A percentile compares a stretch with the other conserved stretches of the same genome.
Evolutionary conservation across 1,140 invertebrate species (phyloP).

Genomic region (Caenorhabditis latens): DNA sequence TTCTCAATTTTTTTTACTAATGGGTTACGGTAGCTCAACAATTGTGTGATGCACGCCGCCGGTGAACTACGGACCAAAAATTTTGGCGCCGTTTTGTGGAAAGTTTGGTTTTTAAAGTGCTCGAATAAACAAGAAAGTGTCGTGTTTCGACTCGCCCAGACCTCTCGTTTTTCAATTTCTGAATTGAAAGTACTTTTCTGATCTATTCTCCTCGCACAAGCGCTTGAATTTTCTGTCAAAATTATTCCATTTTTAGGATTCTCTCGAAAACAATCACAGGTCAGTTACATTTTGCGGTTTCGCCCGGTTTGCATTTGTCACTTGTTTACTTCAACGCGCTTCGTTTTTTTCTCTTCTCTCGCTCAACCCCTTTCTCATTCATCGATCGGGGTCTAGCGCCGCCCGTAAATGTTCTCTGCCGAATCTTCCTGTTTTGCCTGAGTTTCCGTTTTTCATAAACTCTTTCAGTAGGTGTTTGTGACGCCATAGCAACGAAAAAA

Average conservation of each 20-base stretch:
- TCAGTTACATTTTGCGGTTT: background rate
- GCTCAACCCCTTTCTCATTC: background rate
- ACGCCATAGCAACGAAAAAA: background rate
- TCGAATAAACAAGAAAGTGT: slow-evolving; percentile 27
- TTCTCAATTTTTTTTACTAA: no score
- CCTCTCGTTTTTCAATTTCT: slow-evolving; percentile 49
- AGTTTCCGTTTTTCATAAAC: background rate
- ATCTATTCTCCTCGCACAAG: background rate
- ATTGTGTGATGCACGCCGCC: no score
- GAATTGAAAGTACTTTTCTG: background rate
- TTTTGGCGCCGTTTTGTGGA: background rate
- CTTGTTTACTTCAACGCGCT: slow-evolving; percentile 22
- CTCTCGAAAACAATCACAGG: background rate
- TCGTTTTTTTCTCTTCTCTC: slow-evolving; percentile 15
- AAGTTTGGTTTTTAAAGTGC: background rate
- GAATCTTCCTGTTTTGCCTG: background rate
- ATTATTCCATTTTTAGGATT: slow-evolving; percentile 51
- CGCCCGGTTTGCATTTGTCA: background rate
- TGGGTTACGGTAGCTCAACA: no score
- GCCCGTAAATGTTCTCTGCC: background rate
- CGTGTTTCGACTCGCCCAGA: background rate
- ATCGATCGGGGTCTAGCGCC: slow-evolving; percentile 7
- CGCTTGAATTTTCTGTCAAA: background rate
- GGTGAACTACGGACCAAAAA: no score
- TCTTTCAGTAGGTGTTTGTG: background rate